These are phyloP conservation scores for Geococcyx californianus DNA, from an alignment of 2,113 vertebrate species.

Conservation along the genomic window DNA sequence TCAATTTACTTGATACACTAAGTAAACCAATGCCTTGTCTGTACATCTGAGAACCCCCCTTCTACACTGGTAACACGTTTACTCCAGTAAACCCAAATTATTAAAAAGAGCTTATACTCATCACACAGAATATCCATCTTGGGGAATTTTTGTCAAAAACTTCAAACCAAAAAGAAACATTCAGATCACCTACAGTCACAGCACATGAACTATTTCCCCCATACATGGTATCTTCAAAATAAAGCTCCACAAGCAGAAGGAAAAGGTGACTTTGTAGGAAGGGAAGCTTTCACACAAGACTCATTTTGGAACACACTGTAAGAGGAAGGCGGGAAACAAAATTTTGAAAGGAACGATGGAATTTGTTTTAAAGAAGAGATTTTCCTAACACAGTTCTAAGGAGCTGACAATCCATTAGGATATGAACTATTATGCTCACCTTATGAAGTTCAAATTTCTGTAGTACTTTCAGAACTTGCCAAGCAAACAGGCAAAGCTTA, in stretches of 20 bases:
- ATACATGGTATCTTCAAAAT: neutral
- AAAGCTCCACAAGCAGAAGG: neutral
- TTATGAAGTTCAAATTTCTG: neutral
- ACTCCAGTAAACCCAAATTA: neutral
- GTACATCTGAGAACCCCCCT: neutral
- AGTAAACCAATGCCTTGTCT: neutral
- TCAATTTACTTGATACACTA: neutral
- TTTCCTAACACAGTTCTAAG: neutral
- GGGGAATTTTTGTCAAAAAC: neutral
- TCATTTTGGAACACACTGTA: neutral
- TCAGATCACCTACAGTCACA: neutral
- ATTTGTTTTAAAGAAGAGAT: neutral
- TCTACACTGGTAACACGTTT: neutral
- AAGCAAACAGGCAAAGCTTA: neutral
- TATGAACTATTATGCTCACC: neutral
- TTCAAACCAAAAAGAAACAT: neutral
- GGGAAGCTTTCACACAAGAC: neutral
- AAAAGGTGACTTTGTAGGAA: neutral
- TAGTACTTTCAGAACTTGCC: neutral
- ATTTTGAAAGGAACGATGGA: neutral
- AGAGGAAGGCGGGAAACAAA: neutral
- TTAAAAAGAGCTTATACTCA: neutral
- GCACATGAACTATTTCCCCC: neutral
- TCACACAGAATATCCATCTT: neutral
- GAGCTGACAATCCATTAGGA: neutral